Evolutionary conservation across 2,797 vertebrate genomes (phyloP).

Genomic region (Gouania willdenowi): DNA sequence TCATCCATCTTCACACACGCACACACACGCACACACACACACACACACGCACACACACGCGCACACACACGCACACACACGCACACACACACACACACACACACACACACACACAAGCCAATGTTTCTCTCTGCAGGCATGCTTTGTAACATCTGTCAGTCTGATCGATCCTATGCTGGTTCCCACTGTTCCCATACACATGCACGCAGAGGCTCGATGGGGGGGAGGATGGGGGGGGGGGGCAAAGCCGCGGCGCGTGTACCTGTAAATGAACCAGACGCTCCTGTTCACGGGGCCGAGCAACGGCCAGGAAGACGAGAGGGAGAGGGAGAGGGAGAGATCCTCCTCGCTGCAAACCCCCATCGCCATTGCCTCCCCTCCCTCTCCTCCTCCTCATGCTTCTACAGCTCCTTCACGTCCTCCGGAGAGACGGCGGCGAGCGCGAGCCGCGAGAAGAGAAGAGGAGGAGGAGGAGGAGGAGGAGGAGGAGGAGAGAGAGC

Average conservation of each 20-base stretch:
- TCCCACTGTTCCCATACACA: constrained; percentile 63
- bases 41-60: too few relatives aligned
- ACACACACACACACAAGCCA: constrained; percentile 10
- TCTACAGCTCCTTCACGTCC: constrained; percentile 68
- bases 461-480: constrained; percentile 49
- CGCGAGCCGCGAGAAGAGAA: constrained; percentile 52
- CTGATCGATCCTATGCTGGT: constrained; percentile 50
- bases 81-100: too few relatives aligned
- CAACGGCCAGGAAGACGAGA: constrained; percentile 92
- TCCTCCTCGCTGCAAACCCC: constrained; percentile 78
- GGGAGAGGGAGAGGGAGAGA: constrained; percentile 81
- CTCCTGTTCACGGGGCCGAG: constrained; percentile 89
- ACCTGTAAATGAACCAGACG: constrained; percentile 97
- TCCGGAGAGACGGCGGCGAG: constrained; percentile 71
- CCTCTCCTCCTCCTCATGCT: constrained; percentile 70
- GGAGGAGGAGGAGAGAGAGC: constrained; percentile 59
- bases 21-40: too few relatives aligned
- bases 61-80: too few relatives aligned
- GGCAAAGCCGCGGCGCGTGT: constrained; percentile 67
- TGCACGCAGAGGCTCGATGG: constrained; percentile 26
- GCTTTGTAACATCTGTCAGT: constrained; percentile 66
- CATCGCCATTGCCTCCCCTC: constrained; percentile 79
- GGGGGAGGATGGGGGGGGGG: constrained; percentile 40
- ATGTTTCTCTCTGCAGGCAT: constrained; percentile 46
- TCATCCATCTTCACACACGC: neutral